Percentiles rank a stretch among this genome's conserved stretches.
phyloP scores from a whole-genome alignment of 2,797 vertebrate genomes.

The Acrocephalus scirpaceus region DNA sequence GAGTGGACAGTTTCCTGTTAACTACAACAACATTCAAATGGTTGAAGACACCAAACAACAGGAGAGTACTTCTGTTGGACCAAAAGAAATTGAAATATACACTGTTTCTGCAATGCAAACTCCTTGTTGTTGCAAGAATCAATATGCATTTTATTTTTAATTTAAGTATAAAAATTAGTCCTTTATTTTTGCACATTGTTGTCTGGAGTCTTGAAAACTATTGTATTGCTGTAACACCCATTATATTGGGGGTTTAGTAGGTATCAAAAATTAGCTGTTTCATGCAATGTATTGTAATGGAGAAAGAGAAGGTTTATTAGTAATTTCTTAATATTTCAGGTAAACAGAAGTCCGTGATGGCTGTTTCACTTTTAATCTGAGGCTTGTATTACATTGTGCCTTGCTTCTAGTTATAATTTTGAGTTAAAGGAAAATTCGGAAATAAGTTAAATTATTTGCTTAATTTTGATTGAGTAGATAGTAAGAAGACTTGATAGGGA shows the following conservation, averaged over 20 bases:
- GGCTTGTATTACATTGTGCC: constrained; percentile 67
- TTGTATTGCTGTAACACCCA: constrained; percentile 51
- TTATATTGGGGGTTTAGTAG: constrained; percentile 46
- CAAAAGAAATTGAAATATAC: constrained; percentile 94
- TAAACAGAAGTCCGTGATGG: not conserved
- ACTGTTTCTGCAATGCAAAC: constrained; percentile 97
- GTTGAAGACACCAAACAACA: constrained; percentile 82
- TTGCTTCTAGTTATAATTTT: constrained; percentile 58
- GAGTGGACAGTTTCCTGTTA: constrained; percentile 91
- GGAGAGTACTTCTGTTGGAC: constrained; percentile 81
- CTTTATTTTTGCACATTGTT: constrained; percentile 63
- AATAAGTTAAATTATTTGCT: constrained; percentile 5
- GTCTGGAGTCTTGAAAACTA: constrained; percentile 53
- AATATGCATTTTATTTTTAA: constrained; percentile 90
- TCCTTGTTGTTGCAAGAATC: constrained; percentile 96
- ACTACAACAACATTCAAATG: constrained; percentile 83
- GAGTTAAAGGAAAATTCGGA: constrained; percentile 17
- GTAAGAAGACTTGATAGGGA: not conserved
- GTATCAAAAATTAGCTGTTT: constrained; percentile 21
- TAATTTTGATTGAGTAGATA: not conserved
- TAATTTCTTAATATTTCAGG: constrained; percentile 23
- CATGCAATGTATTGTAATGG: constrained; percentile 7
- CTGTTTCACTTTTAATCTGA: constrained; percentile 43
- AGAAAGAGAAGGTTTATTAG: not conserved
- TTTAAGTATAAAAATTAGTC: constrained; percentile 4